Percentiles rank a stretch among this genome's conserved stretches.
Conservation (phyloP, 37 sponge, comb jelly and placozoan species). For the Ephydatia muelleri region DNA sequence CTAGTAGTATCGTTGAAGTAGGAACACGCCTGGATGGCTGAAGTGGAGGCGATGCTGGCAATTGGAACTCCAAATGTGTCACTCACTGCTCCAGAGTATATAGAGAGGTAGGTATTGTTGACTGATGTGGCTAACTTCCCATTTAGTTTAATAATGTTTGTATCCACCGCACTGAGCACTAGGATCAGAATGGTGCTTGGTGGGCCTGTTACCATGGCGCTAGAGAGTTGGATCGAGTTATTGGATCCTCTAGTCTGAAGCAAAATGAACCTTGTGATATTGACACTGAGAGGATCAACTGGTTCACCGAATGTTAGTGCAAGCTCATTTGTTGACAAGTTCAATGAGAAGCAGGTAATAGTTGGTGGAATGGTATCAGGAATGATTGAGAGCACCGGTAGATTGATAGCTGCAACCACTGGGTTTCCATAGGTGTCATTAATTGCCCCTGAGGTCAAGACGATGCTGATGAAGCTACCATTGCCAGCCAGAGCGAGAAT, state of each 20-base stretch:
- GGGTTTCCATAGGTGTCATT: conserved; percentile 38
- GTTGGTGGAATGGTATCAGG: conserved; percentile 55
- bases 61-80: conserved; percentile 71
- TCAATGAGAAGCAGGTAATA: conserved; percentile 54
- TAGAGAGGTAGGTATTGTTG: conserved; percentile 55
- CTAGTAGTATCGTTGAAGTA: conserved; percentile 43
- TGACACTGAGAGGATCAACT: conserved; percentile 65
- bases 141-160: conserved; percentile 64
- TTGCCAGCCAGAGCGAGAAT: conserved; percentile 52
- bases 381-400: conserved; percentile 5
- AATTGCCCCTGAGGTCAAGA: conserved; percentile 3
- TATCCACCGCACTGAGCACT: conserved; percentile 44
- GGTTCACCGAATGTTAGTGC: conserved; percentile 76
- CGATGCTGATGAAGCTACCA: conserved; percentile 40
- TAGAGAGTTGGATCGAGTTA: conserved; percentile 40
- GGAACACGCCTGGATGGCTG: conserved; percentile 32
- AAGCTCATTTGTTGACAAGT: conserved; percentile 57
- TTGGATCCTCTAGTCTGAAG: conserved; percentile 39
- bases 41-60: neutral
- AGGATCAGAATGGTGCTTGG: conserved; percentile 38
- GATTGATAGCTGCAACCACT: neutral
- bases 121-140: conserved; percentile 27
- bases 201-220: conserved; percentile 23
- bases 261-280: conserved; percentile 45
- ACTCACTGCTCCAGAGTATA: conserved; percentile 42